Evolutionary conservation across 2,888 invertebrate genomes (phyloP).

Genomic region (Dexiosoma caninum): DNA sequence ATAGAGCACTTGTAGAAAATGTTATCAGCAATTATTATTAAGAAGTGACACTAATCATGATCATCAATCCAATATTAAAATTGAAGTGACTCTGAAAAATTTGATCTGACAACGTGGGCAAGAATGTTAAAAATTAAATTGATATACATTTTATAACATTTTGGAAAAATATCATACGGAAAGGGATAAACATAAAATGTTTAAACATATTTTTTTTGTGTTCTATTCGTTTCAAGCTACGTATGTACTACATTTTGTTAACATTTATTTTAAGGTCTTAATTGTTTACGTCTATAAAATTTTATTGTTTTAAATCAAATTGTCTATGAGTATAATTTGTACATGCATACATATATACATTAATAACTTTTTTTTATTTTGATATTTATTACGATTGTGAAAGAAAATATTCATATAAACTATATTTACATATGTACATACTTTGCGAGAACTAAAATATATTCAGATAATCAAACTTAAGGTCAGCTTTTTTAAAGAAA

Average conservation of each 20-base stretch:
- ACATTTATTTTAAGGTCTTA: neutral
- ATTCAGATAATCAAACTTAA: no score
- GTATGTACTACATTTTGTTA: neutral
- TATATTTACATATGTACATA: neutral
- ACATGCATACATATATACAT: slow-evolving; percentile 5
- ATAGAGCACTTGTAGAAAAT: no score
- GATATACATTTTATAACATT: neutral
- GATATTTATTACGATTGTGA: slow-evolving; percentile 17
- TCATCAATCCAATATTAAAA: no score
- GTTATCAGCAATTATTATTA: no score
- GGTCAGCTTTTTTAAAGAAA: no score
- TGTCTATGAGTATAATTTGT: neutral
- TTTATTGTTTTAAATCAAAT: neutral
- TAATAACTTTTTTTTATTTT: slow-evolving; percentile 17
- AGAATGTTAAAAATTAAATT: neutral
- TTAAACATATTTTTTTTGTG: neutral
- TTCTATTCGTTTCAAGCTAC: neutral
- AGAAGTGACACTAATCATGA: no score
- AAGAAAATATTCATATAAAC: neutral
- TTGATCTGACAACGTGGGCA: no score
- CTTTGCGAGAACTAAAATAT: neutral
- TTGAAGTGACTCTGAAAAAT: no score
- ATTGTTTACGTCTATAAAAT: neutral
- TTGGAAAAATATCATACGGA: neutral
- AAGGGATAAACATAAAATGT: slow-evolving; percentile 2